phyloP scores from a whole-genome alignment of 2,888 invertebrate species.

The Apamea epomidion region DNA sequence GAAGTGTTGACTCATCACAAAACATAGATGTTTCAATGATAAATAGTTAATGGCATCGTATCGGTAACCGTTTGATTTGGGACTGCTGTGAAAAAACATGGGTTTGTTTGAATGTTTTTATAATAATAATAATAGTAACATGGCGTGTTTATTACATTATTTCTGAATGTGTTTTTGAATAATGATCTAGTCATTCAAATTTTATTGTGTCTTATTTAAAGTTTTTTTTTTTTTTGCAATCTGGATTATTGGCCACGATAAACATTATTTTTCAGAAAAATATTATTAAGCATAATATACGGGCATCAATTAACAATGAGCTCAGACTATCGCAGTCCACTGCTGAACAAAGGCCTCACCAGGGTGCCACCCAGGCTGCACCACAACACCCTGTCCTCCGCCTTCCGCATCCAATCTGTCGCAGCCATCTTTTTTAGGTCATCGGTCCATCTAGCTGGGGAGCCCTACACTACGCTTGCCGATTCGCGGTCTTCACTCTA shows the following conservation, averaged over 20 bases:
- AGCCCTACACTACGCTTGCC: too few relatives aligned
- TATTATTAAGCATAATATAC: neutral
- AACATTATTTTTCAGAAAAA: neutral
- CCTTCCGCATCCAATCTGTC: too few relatives aligned
- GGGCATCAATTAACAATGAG: too few relatives aligned
- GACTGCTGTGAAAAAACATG: constrained; percentile 16
- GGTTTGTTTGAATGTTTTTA: constrained; percentile 28
- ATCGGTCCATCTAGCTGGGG: too few relatives aligned
- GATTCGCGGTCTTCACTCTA: too few relatives aligned
- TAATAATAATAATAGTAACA: neutral
- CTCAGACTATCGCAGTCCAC: too few relatives aligned
- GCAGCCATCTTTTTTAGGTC: too few relatives aligned
- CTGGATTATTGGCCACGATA: neutral
- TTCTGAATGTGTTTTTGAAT: neutral
- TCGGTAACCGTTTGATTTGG: constrained; percentile 68
- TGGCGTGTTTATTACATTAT: neutral
- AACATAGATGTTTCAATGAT: constrained; percentile 85
- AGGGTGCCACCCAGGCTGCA: too few relatives aligned
- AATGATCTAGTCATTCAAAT: too few relatives aligned
- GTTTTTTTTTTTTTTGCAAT: neutral
- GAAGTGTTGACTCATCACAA: constrained; percentile 78
- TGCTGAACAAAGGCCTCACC: too few relatives aligned
- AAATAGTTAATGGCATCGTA: constrained; percentile 81
- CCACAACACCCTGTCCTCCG: too few relatives aligned
- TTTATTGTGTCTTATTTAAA: neutral